phyloP scores from a whole-genome alignment of 1,140 invertebrate genomes.

The Sarcophaga peregrina region DNA sequence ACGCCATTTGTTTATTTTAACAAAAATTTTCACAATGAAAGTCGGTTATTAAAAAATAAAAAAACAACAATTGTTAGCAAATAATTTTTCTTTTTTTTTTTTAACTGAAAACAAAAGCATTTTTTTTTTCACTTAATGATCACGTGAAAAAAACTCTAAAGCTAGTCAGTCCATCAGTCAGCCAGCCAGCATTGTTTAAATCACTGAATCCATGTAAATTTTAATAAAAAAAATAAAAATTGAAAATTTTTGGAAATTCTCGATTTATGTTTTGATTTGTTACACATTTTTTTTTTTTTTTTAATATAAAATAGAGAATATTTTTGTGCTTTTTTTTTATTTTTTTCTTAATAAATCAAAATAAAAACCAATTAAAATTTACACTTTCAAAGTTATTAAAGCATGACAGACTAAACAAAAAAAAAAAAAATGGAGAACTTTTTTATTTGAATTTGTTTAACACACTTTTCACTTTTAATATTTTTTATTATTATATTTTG shows the following conservation, averaged over 20 bases:
- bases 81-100: neutral
- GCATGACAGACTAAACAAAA: neutral
- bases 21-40: conserved; percentile 26
- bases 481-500: too few relatives aligned
- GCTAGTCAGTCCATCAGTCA: too few relatives aligned
- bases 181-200: too few relatives aligned
- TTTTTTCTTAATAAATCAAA: neutral
- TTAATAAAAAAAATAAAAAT: too few relatives aligned
- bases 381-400: conserved; percentile 33
- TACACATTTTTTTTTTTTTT: neutral
- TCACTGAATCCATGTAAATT: too few relatives aligned
- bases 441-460: neutral
- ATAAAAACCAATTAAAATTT: neutral
- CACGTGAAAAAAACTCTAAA: neutral
- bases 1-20: neutral
- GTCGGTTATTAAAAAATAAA: conserved; percentile 3
- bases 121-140: neutral
- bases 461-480: too few relatives aligned
- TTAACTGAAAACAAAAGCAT: conserved; percentile 13
- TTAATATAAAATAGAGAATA: neutral
- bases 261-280: neutral
- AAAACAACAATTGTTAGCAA: conserved; percentile 1
- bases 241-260: too few relatives aligned
- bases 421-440: neutral
- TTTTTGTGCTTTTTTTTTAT: neutral